These are phyloP conservation scores for Condylostylus longicornis DNA, from an alignment of 1,140 invertebrate species.

Conservation along the genomic window DNA sequence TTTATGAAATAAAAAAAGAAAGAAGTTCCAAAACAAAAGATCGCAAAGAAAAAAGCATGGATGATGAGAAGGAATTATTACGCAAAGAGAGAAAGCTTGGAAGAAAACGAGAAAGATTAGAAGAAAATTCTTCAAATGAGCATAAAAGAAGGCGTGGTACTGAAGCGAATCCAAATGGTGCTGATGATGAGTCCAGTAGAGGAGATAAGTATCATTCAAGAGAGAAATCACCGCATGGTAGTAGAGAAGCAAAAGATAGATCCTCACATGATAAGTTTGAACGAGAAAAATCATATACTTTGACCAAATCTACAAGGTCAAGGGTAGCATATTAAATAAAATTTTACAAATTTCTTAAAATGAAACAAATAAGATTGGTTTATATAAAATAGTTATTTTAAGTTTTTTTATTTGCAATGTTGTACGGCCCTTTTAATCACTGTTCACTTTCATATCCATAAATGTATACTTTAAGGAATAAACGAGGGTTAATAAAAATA, in stretches of 20 bases:
- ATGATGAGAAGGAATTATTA: constrained; percentile 51
- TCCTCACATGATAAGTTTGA: constrained; percentile 30
- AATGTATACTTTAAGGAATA: no score
- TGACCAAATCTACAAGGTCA: constrained; percentile 20
- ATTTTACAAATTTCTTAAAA: no score
- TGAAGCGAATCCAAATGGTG: no score
- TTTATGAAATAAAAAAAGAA: constrained; percentile 42
- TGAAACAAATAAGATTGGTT: no score
- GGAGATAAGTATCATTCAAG: constrained; percentile 23
- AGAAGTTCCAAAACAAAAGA: constrained; percentile 46
- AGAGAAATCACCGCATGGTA: constrained; percentile 22
- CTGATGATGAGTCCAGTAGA: constrained; percentile 24
- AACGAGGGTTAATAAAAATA: no score
- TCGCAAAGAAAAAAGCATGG: constrained; percentile 36
- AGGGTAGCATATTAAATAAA: constrained; percentile 24
- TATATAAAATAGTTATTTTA: no score
- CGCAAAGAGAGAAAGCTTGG: constrained; percentile 60
- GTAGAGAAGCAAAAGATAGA: constrained; percentile 18
- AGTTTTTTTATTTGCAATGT: no score
- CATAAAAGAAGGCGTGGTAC: constrained; percentile 58
- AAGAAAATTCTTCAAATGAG: constrained; percentile 45
- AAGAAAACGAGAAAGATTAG: constrained; percentile 54
- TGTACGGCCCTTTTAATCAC: no score
- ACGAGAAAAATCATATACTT: constrained; percentile 13
- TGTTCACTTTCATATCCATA: no score